These are phyloP conservation scores for Uropetala carovei DNA, from an alignment of 2,888 invertebrate genomes.

Conservation along the genomic window DNA sequence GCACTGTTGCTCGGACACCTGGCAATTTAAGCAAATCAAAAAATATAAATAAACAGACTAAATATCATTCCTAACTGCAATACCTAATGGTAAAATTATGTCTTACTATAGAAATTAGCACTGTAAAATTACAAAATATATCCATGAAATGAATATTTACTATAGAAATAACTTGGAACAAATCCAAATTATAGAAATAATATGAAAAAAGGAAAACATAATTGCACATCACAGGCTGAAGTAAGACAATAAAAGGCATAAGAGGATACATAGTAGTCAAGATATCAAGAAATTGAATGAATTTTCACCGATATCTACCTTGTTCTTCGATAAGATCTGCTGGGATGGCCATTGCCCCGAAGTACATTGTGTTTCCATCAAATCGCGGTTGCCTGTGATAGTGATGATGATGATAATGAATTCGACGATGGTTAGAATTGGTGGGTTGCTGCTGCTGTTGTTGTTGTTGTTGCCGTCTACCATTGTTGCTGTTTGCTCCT, in stretches of 20 bases:
- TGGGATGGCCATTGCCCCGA: slow-evolving; percentile 80
- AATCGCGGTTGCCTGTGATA: slow-evolving; percentile 71
- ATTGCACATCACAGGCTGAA: too few species aligned
- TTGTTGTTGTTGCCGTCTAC: slow-evolving; percentile 65
- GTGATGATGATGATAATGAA: slow-evolving; percentile 73
- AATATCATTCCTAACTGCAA: neutral
- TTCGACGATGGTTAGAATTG: slow-evolving; percentile 73
- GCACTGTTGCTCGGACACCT: slow-evolving; percentile 76
- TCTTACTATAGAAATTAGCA: too few species aligned
- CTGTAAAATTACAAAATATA: too few species aligned
- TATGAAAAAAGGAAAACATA: too few species aligned
- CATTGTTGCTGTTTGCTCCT: slow-evolving; percentile 66
- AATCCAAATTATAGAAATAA: too few species aligned
- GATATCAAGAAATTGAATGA: too few species aligned
- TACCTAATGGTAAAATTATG: neutral
- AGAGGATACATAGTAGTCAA: too few species aligned
- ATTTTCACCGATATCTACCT: slow-evolving; percentile 14
- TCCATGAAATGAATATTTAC: too few species aligned
- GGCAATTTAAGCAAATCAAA: slow-evolving; percentile 59
- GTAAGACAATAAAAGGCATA: too few species aligned
- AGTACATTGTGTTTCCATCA: slow-evolving; percentile 78
- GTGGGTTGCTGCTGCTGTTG: slow-evolving; percentile 68
- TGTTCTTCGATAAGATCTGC: slow-evolving; percentile 73
- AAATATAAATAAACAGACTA: neutral
- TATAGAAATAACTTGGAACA: too few species aligned